Percentiles rank a stretch among this genome's conserved stretches.
These are phyloP conservation scores for Lamprotornis superbus DNA, from an alignment of 2,113 vertebrate genomes.

Conservation along the genomic window DNA sequence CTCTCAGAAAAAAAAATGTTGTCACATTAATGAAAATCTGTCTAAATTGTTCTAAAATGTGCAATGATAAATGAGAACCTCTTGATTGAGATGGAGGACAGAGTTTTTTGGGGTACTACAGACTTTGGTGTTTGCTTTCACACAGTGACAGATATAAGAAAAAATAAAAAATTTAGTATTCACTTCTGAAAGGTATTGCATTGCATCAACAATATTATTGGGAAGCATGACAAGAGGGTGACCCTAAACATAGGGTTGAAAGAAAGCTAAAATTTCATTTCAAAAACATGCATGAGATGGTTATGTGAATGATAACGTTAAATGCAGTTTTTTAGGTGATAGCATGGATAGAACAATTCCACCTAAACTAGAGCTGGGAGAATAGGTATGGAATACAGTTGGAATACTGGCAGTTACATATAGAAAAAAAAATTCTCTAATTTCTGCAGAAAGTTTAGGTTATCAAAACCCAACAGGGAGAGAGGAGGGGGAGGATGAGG, in stretches of 20 bases:
- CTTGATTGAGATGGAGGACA: neutral
- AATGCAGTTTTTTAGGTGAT: neutral
- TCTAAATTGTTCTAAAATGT: neutral
- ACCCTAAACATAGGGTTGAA: neutral
- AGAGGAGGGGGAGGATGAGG: fast-evolving
- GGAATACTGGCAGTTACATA: neutral
- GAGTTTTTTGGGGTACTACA: neutral
- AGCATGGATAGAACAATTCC: neutral
- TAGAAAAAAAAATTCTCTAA: neutral
- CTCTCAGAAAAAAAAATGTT: neutral
- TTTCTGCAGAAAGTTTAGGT: neutral
- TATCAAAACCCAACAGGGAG: neutral
- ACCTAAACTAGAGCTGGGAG: neutral
- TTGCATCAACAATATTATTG: neutral
- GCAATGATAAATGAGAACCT: neutral
- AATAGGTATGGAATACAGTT: neutral
- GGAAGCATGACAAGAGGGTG: neutral
- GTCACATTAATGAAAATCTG: neutral
- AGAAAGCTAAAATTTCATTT: neutral
- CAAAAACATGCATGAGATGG: neutral
- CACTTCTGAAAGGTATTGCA: neutral
- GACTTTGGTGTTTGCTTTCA: neutral
- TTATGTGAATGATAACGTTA: fast-evolving
- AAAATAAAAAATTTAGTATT: neutral
- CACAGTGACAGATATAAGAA: neutral